Evolutionary conservation across 1,140 invertebrate species (phyloP).

Genomic region (Nephila pilipes): DNA sequence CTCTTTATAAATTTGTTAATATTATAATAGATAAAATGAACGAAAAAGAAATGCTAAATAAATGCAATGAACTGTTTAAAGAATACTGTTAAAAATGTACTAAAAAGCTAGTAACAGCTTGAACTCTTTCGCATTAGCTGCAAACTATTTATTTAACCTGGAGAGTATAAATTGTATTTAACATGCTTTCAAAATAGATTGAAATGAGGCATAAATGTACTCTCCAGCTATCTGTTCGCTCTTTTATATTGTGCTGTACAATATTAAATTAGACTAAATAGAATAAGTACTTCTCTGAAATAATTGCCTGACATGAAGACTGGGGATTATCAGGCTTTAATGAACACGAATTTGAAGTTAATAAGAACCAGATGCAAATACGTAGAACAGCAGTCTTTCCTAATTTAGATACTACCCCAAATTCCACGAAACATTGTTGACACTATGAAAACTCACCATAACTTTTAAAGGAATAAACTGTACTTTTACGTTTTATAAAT

Average conservation of each 20-base stretch:
- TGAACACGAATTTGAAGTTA: background rate
- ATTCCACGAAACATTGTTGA: background rate
- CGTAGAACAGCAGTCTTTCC: background rate
- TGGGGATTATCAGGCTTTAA: conserved; percentile 9
- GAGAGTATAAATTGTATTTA: too few species aligned
- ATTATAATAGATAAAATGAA: too few species aligned
- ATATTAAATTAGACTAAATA: background rate
- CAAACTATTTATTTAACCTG: background rate
- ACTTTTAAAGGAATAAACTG: too few species aligned
- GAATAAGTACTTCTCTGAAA: background rate
- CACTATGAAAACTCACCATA: background rate
- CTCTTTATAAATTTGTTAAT: too few species aligned
- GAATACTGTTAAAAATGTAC: too few species aligned
- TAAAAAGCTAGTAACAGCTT: too few species aligned
- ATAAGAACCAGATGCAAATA: background rate
- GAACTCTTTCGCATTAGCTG: background rate
- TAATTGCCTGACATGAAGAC: background rate
- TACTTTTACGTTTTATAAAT: too few species aligned
- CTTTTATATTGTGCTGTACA: background rate
- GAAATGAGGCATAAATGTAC: background rate
- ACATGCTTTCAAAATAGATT: background rate
- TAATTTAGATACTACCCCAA: background rate
- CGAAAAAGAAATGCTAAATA: too few species aligned
- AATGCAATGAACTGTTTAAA: too few species aligned
- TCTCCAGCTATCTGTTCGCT: background rate